Evolutionary conservation across 2,797 vertebrate genomes (phyloP).

Genomic region (Fringilla coelebs): DNA sequence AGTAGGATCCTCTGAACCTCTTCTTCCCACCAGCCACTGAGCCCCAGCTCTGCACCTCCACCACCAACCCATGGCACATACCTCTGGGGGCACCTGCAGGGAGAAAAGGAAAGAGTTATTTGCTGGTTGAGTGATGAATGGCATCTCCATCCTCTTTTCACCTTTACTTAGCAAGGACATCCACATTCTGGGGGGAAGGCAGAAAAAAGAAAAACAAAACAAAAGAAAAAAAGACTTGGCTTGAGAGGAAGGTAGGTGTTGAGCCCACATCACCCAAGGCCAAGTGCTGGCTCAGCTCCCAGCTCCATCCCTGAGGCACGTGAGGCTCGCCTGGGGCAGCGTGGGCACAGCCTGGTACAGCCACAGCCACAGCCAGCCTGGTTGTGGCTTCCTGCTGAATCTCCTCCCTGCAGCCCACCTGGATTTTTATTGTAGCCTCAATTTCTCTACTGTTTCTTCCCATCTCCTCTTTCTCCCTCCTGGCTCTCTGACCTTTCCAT

Average conservation of each 20-base stretch:
- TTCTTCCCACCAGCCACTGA: not conserved
- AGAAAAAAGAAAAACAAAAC: not conserved
- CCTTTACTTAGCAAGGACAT: not conserved
- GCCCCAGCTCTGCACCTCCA: not conserved
- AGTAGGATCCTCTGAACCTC: not conserved
- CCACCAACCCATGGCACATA: constrained; percentile 15
- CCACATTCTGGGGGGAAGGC: not conserved
- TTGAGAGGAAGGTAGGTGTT: not conserved
- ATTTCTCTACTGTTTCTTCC: not conserved
- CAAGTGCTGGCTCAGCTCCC: not conserved
- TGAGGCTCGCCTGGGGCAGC: not conserved
- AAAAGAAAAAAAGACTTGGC: not conserved
- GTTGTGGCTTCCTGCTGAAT: not conserved
- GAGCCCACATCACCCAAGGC: not conserved
- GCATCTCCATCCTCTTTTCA: not conserved
- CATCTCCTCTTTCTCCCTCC: not conserved
- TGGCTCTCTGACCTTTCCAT: not conserved
- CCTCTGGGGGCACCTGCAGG: constrained; percentile 68
- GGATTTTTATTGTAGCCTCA: not conserved
- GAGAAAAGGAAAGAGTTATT: not conserved
- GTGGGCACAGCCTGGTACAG: not conserved
- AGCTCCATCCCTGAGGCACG: not conserved
- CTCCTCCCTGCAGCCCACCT: not conserved
- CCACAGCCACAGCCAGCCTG: not conserved
- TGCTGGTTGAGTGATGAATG: not conserved